Evolutionary conservation across 2,113 vertebrate species (phyloP), one percentile per base, ranked within the genome.

Genomic region (Triplophysa dalaica): DNA sequence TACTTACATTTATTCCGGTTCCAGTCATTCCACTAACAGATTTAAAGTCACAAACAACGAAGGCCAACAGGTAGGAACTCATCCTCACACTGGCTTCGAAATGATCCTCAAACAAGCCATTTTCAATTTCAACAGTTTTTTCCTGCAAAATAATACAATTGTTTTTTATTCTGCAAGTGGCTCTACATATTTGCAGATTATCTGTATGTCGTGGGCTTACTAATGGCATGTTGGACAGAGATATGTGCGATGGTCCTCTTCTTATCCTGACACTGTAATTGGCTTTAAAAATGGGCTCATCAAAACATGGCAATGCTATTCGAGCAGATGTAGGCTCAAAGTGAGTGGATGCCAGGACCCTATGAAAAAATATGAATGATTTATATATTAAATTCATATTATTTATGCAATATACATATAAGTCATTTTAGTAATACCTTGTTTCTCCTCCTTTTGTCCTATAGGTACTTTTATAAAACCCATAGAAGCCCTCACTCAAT

Each of bases 271-370:
- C 54, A 1, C 90, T 88, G 86, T 91, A 94, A 83, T 91, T 93
- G 63, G 93, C 92, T 87, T 94, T 94, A 82, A 93, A 94, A 73
- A 62, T 85, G 4, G 93, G 92, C 81, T 94, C 93, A 70, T 93
- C 93, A 1, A 93, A 94, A 88, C 93, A 93, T 2, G 93, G 92
- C 74, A 94, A 92, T 0, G 92, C 92, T 91, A 87, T 91, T 29
- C 93, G 89, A 69, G 93, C 92, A 76, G 89, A 92, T 0, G 92
- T 94, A 26, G 92, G 92, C 84, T 94, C 92, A 88, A 94, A 93
- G 72, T 93, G 92, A 69, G 92, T 93, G 8, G 92, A 93, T 33
- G 90, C 91, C 69, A 94, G 87, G 1, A 79, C 84, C 86, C 93
- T 93, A 1, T 19, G 24, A 9, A 9, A 24, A 22, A 24, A 74